These are phyloP conservation scores for Vanessa tameamea DNA, from an alignment of 1,140 invertebrate genomes.

Conservation along the genomic window DNA sequence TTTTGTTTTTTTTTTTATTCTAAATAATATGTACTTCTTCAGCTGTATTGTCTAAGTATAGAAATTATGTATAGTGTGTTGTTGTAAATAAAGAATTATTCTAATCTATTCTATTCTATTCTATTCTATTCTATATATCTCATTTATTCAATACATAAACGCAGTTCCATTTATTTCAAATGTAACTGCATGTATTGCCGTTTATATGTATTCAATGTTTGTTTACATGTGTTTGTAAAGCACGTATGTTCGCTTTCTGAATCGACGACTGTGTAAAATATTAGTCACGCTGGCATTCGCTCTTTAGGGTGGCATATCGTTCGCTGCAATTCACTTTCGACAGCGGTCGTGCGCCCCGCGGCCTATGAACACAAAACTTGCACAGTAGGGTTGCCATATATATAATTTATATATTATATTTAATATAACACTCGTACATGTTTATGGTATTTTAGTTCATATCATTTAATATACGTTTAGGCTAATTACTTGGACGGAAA, in stretches of 20 bases:
- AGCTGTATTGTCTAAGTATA: too few relatives aligned
- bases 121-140: too few relatives aligned
- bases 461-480: too few relatives aligned
- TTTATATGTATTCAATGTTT: slow-evolving; percentile 6
- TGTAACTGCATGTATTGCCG: neutral
- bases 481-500: neutral
- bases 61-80: too few relatives aligned
- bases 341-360: slow-evolving; percentile 65
- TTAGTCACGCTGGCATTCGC: slow-evolving; percentile 58
- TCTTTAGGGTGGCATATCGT: slow-evolving; percentile 48
- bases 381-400: slow-evolving; percentile 16
- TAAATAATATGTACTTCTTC: too few relatives aligned
- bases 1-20: too few relatives aligned
- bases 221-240: slow-evolving; percentile 3
- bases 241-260: slow-evolving; percentile 26
- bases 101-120: too few relatives aligned
- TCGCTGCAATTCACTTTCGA: slow-evolving; percentile 72
- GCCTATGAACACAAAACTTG: slow-evolving; percentile 61
- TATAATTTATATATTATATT: neutral
- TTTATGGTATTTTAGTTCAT: too few relatives aligned
- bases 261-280: slow-evolving; percentile 25
- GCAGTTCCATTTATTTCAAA: neutral
- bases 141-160: too few relatives aligned
- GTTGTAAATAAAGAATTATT: too few relatives aligned
- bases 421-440: too few relatives aligned